Conservation (phyloP, 2,888 invertebrate species). For the Papilio protenor region DNA sequence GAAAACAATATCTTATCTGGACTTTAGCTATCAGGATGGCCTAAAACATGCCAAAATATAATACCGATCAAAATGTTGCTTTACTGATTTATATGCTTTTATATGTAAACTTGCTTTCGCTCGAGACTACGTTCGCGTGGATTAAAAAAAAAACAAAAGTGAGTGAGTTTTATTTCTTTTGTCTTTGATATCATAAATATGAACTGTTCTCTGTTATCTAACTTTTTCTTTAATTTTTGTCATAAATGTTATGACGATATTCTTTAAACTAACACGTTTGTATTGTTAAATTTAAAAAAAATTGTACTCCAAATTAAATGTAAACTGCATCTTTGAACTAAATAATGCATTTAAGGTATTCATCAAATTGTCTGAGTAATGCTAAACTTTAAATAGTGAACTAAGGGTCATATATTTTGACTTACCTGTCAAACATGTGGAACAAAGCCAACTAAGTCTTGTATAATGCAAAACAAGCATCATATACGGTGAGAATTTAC, state of each 20-base stretch:
- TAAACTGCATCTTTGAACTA: background rate
- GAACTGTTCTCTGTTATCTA: background rate
- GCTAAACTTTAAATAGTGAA: conserved; percentile 12
- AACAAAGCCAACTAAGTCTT: conserved; percentile 80
- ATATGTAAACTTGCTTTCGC: too few relatives aligned
- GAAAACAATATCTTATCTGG: conserved; percentile 40
- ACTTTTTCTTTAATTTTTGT: too few relatives aligned
- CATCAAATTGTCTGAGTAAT: background rate
- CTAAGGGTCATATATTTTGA: conserved; percentile 32
- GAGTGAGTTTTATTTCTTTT: too few relatives aligned
- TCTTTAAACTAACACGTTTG: too few relatives aligned
- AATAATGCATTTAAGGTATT: background rate
- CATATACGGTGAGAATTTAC: conserved; percentile 83
- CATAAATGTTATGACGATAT: background rate
- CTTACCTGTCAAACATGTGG: conserved; percentile 76
- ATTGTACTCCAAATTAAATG: background rate
- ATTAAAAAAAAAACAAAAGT: too few relatives aligned
- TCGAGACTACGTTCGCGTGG: too few relatives aligned
- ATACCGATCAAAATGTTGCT: background rate
- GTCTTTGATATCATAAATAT: too few relatives aligned
- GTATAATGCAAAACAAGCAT: conserved; percentile 83
- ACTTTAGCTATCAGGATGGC: conserved; percentile 19
- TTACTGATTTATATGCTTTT: too few relatives aligned
- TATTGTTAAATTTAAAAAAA: too few relatives aligned
- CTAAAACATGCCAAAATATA: conserved; percentile 19